Evolutionary conservation across 2,113 vertebrate species (phyloP).

Genomic region (Ceyx cyanopectus): DNA sequence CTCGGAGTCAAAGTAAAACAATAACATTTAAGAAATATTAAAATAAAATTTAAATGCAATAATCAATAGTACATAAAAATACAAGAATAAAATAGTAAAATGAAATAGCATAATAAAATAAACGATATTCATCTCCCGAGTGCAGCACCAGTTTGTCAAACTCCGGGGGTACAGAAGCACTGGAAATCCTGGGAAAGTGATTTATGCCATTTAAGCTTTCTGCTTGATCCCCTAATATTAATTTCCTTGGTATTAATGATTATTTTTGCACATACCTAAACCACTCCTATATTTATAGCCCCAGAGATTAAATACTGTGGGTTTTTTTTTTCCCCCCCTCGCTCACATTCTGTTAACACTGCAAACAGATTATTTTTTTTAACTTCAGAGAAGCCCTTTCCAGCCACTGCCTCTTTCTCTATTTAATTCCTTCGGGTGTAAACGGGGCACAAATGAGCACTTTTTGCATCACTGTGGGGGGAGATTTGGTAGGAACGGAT

Average conservation of each 20-base stretch:
- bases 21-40: no score
- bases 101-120: no score
- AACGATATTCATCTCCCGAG: not conserved
- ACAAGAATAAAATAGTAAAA: no score
- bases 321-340: not conserved
- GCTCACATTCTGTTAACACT: not conserved
- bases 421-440: not conserved
- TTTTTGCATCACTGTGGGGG: fast-evolving
- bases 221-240: not conserved
- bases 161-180: not conserved
- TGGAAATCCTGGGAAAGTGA: not conserved
- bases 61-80: no score
- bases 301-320: not conserved
- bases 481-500: not conserved
- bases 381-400: not conserved
- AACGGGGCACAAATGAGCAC: not conserved
- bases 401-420: not conserved
- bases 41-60: no score
- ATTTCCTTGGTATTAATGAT: not conserved
- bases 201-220: not conserved
- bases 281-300: not conserved
- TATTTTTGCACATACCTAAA: not conserved
- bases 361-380: not conserved
- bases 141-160: fast-evolving
- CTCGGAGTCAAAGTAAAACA: no score